Percentiles rank a stretch among this genome's conserved stretches.
Conservation (phyloP, 2,888 invertebrate species). For the Eurytoma californica region DNA sequence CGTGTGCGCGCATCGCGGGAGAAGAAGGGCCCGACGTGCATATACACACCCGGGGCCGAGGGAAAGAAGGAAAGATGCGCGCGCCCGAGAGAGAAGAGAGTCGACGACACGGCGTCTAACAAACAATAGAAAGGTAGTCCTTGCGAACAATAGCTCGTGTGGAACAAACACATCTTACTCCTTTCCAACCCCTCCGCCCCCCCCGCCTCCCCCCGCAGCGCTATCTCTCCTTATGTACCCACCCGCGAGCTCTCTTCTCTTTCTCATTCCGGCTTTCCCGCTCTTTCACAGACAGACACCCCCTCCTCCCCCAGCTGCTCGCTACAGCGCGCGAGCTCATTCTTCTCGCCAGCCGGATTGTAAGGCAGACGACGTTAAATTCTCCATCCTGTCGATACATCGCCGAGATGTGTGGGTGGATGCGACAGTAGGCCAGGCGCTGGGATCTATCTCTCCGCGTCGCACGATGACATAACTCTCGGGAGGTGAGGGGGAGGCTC, state of each 20-base stretch:
- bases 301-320: not conserved
- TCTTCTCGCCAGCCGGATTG: slow-evolving; percentile 16
- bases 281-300: not conserved
- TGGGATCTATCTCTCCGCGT: too few relatives aligned
- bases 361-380: slow-evolving; percentile 14
- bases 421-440: too few relatives aligned
- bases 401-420: not conserved
- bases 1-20: not conserved
- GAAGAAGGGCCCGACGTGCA: slow-evolving; percentile 20
- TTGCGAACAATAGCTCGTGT: slow-evolving; percentile 73
- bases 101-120: slow-evolving; percentile 65
- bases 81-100: slow-evolving; percentile 22
- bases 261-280: slow-evolving; percentile 1
- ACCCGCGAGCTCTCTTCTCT: not conserved
- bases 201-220: not conserved
- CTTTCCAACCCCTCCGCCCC: slow-evolving; percentile 25
- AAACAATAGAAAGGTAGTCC: slow-evolving; percentile 72
- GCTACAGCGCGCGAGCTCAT: not conserved
- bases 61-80: slow-evolving; percentile 42
- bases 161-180: slow-evolving; percentile 73
- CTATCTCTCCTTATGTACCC: slow-evolving; percentile 13
- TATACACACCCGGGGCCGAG: not conserved
- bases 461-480: slow-evolving; percentile 13
- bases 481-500: not conserved
- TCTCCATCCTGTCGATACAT: slow-evolving; percentile 40